phyloP scores from a whole-genome alignment of 2,113 vertebrate genomes.

The Delphinus delphis region DNA sequence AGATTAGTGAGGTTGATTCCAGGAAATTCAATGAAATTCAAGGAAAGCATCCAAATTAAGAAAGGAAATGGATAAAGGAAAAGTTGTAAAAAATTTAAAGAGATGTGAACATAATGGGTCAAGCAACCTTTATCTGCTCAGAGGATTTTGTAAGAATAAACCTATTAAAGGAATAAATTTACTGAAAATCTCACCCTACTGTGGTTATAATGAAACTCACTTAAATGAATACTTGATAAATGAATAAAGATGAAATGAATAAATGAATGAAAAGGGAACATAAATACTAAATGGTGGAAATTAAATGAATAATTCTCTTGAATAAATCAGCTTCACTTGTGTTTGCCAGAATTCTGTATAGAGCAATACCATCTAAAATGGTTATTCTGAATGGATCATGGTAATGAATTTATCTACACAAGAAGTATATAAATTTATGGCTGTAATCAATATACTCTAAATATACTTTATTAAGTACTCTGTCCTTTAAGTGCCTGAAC shows the following conservation, averaged over 20 bases:
- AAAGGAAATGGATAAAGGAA: neutral
- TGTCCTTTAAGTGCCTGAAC: conserved; percentile 15
- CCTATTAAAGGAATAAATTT: conserved; percentile 81
- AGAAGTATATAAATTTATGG: conserved; percentile 54
- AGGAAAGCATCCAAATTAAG: neutral
- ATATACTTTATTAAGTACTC: neutral
- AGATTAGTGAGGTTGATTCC: neutral
- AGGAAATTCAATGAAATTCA: conserved; percentile 25
- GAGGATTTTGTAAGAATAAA: conserved; percentile 80
- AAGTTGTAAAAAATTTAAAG: conserved; percentile 37
- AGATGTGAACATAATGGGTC: conserved; percentile 37
- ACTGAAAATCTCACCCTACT: conserved; percentile 73
- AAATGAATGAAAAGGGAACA: conserved; percentile 83
- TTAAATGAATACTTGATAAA: conserved; percentile 88
- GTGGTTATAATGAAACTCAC: conserved; percentile 82
- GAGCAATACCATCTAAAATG: conserved; percentile 71
- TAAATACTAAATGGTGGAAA: conserved; percentile 84
- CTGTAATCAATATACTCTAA: conserved; percentile 45
- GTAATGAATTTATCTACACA: conserved; percentile 57
- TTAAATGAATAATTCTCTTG: conserved; percentile 86
- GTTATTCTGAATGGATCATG: conserved; percentile 59
- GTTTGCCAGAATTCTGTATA: conserved; percentile 73
- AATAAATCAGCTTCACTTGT: conserved; percentile 77
- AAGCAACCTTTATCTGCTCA: conserved; percentile 61
- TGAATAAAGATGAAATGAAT: conserved; percentile 86